Base-by-base conservation (phyloP, 2,113 vertebrate genomes). In the Henicopernis longicauda region DNA sequence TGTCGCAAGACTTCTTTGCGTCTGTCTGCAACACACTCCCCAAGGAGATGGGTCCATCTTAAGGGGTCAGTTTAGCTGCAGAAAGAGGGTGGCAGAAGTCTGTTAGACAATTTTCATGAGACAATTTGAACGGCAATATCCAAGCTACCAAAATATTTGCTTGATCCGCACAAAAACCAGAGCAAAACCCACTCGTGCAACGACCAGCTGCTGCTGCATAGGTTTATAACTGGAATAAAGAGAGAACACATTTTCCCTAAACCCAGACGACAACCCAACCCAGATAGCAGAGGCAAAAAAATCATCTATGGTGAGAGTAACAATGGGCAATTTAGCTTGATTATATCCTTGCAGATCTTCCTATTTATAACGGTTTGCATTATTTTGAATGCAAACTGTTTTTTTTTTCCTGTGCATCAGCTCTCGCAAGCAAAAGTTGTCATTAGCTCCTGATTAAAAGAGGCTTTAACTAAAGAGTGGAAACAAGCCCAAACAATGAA, bases 281-380 rank as follows among this genome's bases (percentile, higher is more conserved):
- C 83, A 61, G 81, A 85, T 0, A 74, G 71, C 66, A 79, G 47
- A 91, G 69, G 65, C 61, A 81, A 95, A 80, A 80, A 92, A 96
- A 95, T 86, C 95, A 91, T 91, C 92, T 69, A 47, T 72, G 81
- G 77, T 11, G 31, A 92, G 86, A 92, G 80, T 11, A 89, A 95
- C 95, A 96, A 96, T 82, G 57, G 83, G 89, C 77, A 96, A 95
- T 97, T 92, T 82, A 88, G 87, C 89, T 87, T 96, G 87, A 97
- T 95, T 95, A 93, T 81, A 93, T 91, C 94, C 71, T 80, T 76
- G 66, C 78, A 90, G 62, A 95, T 82, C 95, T 78, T 84, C 95
- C 78, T 93, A 94, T 93, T 95, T 90, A 85, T 66, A 93, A 91
- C 9, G 2, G 81, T 76, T 96, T 82, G 70, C 62, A 59, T 95